A percentile compares a stretch with the other conserved stretches of the same genome.
Evolutionary conservation across 2,797 vertebrate species (phyloP).

Genomic region (Hephaestus fuliginosus): DNA sequence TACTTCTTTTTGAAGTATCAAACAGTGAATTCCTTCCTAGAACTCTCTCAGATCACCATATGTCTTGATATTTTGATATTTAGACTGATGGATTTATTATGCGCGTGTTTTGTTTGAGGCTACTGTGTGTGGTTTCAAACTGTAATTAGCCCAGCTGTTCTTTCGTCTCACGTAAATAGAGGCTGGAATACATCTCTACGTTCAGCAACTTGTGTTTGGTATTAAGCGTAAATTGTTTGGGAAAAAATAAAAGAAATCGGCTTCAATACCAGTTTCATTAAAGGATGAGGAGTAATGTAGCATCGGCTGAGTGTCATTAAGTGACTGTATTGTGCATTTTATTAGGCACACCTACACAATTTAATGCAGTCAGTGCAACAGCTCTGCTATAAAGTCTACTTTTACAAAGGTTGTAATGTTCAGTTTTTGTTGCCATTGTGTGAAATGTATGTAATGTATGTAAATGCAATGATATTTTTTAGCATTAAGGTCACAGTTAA

Average conservation of each 20-base stretch:
- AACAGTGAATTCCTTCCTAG: background rate
- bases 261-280: constrained; percentile 1
- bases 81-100: constrained; percentile 20
- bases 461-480: too few relatives aligned
- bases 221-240: constrained; percentile 27
- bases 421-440: too few relatives aligned
- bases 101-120: constrained; percentile 31
- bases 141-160: constrained; percentile 60
- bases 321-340: background rate
- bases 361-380: too few relatives aligned
- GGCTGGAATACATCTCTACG: constrained; percentile 23
- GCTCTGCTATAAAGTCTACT: too few relatives aligned
- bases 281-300: background rate
- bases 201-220: constrained; percentile 37
- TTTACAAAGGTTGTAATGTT: too few relatives aligned
- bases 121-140: constrained; percentile 32
- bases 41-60: constrained; percentile 35
- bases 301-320: background rate
- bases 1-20: background rate
- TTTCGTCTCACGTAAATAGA: constrained; percentile 49
- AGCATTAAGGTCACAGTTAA: too few relatives aligned
- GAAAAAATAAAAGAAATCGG: constrained; percentile 16
- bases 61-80: constrained; percentile 29
- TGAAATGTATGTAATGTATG: too few relatives aligned
- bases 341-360: too few relatives aligned